These are phyloP conservation scores for Thaumatotibia leucotreta DNA, from an alignment of 1,140 invertebrate genomes.

Conservation along the genomic window DNA sequence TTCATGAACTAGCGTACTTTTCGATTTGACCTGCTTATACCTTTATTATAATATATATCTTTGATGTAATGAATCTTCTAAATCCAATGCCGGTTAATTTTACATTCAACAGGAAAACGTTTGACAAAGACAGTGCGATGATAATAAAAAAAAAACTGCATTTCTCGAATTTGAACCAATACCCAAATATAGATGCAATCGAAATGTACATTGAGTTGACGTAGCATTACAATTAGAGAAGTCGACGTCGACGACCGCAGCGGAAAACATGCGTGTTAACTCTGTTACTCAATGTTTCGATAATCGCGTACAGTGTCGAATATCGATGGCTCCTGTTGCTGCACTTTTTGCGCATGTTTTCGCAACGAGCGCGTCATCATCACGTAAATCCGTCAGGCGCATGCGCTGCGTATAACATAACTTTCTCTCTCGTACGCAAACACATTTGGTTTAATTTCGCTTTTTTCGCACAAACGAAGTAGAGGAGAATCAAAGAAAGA, in stretches of 20 bases:
- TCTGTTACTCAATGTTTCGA: not conserved
- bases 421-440: constrained; percentile 42
- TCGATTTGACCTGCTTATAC: not conserved
- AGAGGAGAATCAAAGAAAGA: not conserved
- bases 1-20: not conserved
- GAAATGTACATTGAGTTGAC: not conserved
- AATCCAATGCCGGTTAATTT: no score
- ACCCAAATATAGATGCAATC: not conserved
- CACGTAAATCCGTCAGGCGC: constrained; percentile 30
- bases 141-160: no score
- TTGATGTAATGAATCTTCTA: not conserved
- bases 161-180: no score
- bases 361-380: constrained; percentile 34
- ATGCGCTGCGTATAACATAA: constrained; percentile 28
- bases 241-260: not conserved
- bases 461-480: constrained; percentile 23
- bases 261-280: not conserved
- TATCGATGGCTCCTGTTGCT: not conserved
- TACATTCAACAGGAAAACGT: no score
- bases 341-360: constrained; percentile 28
- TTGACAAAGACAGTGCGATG: no score
- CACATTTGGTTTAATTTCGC: constrained; percentile 43
- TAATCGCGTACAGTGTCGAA: not conserved
- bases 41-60: not conserved
- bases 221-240: not conserved